Base-by-base conservation (phyloP, 2,113 vertebrate genomes). In the Scomber japonicus region DNA sequence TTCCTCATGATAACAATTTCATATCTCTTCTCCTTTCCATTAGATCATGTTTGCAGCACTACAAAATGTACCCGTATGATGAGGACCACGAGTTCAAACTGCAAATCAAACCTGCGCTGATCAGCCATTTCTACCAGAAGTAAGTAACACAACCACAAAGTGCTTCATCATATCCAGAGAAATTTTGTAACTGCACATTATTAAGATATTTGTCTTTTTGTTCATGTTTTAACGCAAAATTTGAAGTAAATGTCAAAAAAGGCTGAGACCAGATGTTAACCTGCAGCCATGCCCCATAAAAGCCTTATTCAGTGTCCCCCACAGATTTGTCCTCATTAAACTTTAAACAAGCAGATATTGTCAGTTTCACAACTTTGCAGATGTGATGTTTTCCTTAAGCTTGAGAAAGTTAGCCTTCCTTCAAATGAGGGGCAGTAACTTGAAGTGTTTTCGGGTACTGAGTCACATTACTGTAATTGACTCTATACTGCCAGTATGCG, bases 1-100 rank as follows among this genome's bases (percentile, higher is more conserved):
- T 49, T 11, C 8, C 8, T 30, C 14, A 5, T 10, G 21, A 27
- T 13, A 11, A 46, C 2, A 7, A 35, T 74, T 67, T 35, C 3
- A 19, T 51, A 0, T 14, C 0, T 17, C n/a, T 31, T 15, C 49
- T 54, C 31, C 1, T 14, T 60, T 72, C 19, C 68, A 31, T 30
- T 35, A 99, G 98, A 82, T 96, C 95, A 7, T 99, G 97, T 92
- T 93, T 98, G 90, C 96, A 96, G 62, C 97, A 97, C 82, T 99
- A 99, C 78, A 97, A 96, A 85, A 95, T 96, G 49, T 95, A 95
- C 57, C 94, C 96, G 61, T 94, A 97, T 57, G 91, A 98, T 74
- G 97, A 99, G 85, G 95, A 96, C 49, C 96, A 97, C 0, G 81
- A 94, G 75, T 99, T 99, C 85, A 95, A 97, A 49, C 92, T 98